Base-by-base conservation (phyloP, 1,140 invertebrate genomes). In the Littorina saxatilis region DNA sequence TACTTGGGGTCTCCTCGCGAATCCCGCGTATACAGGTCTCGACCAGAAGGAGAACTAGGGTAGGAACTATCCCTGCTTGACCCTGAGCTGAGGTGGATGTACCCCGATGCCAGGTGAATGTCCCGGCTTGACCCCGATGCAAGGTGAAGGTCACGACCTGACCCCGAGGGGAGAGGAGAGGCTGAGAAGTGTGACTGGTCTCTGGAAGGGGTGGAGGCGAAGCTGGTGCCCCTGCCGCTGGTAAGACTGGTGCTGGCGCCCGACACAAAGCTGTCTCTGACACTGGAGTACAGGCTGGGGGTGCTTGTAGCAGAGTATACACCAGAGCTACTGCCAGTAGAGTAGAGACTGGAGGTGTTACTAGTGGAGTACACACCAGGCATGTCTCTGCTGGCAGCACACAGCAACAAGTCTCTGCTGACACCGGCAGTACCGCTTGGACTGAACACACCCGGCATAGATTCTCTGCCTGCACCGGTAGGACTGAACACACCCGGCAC, bases 51-150 rank as follows among this genome's bases (percentile, higher is more conserved):
- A 17, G 66, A 23, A 47, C 43, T 47, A 17, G 17, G 17, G 17
- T 5, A 47, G 27, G 61, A 66, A 23, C 35, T 68, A 17, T 68
- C 66, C 35, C 66, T 13, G 35, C 11, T 2, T 13, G 66, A 68
- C 35, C 66, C 66, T 32, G 61, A 68, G 27, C 66, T 68, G 13
- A 68, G 66, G 66, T 68, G 66, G 35, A 68, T 68, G 23, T 68
- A 68, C 3, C 66, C 66, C 3, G 66, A 29, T 32, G 32, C 66
- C 2, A 68, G 35, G 29, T 32, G 66, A 68, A 68, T 32, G 35
- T 68, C 66, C 35, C 66, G 29, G 1, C 23, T 5, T 9, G 66
- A 68, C 29, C 35, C 32, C 2, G 66, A 68, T 39, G 13, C 27
- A 39, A 39, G 66, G 66, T 68, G 66, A 68, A 17, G 32, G 32